Evolutionary conservation across 2,797 vertebrate genomes (phyloP), one percentile per base, ranked within the genome.

Genomic region (Ambastaia sidthimunki): DNA sequence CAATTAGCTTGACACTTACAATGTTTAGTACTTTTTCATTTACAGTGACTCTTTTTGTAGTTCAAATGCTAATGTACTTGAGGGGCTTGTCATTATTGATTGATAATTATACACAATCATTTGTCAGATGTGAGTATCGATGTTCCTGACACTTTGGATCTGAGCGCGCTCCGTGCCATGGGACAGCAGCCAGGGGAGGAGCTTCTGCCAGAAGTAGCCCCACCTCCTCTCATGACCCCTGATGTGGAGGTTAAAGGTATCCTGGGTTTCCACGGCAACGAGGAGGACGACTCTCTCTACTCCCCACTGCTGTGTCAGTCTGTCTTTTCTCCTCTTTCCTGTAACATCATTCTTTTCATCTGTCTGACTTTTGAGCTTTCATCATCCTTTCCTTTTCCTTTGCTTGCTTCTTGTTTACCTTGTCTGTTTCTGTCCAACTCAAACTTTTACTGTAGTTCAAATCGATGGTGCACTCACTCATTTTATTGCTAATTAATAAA

Each of bases 211-310:
- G 98, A 99, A 91, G 96, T 99, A 77, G 97, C 98, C 59, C 98
- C 97, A 12, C 97, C 97, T 83, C 95, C 98, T 83, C 95, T 99
- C 86, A 97, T 99, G 94, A 99, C 98, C 89, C 97, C 98, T 89
- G 98, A 99, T 37, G 92, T 94, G 93, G 98, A 99, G 94, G 97
- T 98, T 94, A 99, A 98, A 99, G 97, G 97, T 99, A 99, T 97
- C 97, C 97, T 98, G 96, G 97, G 98, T 96, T 98, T 92, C 96
- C 96, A 98, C 93, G 96, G 97, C 96, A 98, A 96, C 96, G 97
- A 99, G 91, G 98, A 98, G 92, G 97, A 99, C 95, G 97, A 99
- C 96, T 99, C 97, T 80, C 98, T 98, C 96, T 98, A 97, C 97
- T 99, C 98, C 95, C 97, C 97, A 92, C 94, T 94, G 92, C 93